Conservation (phyloP, 2,888 invertebrate genomes). For the Stenchaetothrips biformis region DNA sequence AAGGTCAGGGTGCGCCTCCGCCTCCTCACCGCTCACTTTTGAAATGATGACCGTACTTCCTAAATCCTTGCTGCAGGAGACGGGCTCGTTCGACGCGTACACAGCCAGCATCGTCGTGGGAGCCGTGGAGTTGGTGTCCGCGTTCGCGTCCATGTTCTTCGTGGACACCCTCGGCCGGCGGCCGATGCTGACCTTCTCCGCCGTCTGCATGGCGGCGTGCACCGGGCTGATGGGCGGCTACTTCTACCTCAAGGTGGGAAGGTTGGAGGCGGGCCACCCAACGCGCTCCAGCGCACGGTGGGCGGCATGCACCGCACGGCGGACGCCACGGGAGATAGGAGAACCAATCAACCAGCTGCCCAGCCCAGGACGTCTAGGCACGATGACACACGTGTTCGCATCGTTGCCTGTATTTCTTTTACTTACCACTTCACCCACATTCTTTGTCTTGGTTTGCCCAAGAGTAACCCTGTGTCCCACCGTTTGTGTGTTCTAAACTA, state of each 20-base stretch:
- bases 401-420: too few relatives aligned
- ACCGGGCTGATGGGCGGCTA: constrained; percentile 21
- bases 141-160: constrained; percentile 19
- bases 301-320: too few relatives aligned
- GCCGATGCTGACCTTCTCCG: constrained; percentile 30
- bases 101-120: constrained; percentile 26
- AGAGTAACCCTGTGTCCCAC: not conserved
- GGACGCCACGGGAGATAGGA: too few relatives aligned
- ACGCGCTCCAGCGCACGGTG: too few relatives aligned
- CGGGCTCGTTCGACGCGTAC: not conserved
- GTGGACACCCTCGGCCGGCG: constrained; percentile 32
- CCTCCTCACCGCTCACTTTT: not conserved
- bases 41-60: not conserved
- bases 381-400: too few relatives aligned
- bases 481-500: not conserved
- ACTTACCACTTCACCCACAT: too few relatives aligned
- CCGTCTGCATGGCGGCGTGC: not conserved
- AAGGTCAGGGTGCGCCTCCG: not conserved
- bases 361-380: too few relatives aligned
- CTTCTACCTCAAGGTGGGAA: not conserved
- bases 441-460: too few relatives aligned
- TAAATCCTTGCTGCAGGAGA: not conserved
- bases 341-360: too few relatives aligned
- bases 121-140: constrained; percentile 29
- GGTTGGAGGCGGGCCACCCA: too few relatives aligned